Percentiles rank a stretch among this genome's conserved stretches.
phyloP scores from a whole-genome alignment of 1,140 invertebrate species.

The Bombus pascuorum region DNA sequence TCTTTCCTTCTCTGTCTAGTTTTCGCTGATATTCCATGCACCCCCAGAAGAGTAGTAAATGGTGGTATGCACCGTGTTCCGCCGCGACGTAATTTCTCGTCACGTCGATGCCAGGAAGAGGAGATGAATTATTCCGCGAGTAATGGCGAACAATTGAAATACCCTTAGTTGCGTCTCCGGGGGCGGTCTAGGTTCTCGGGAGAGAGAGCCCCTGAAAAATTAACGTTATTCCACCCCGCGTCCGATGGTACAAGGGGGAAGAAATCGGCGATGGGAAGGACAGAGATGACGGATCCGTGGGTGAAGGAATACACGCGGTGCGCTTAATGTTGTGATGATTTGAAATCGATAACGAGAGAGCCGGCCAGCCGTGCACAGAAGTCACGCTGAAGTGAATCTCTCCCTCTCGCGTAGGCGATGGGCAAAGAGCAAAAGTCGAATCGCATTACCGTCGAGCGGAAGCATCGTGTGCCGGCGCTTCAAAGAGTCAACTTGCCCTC shows the following conservation, averaged over 20 bases:
- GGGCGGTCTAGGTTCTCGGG: slow-evolving; percentile 20
- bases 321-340: slow-evolving; percentile 72
- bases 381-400: slow-evolving; percentile 49
- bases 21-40: slow-evolving; percentile 5
- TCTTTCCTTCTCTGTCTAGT: not conserved
- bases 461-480: slow-evolving; percentile 50
- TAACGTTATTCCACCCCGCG: slow-evolving; percentile 68
- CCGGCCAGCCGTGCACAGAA: slow-evolving; percentile 47
- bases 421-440: slow-evolving; percentile 60
- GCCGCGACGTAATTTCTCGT: slow-evolving; percentile 61
- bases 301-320: slow-evolving; percentile 25
- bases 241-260: not conserved
- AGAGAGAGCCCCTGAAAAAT: slow-evolving; percentile 69
- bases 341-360: slow-evolving; percentile 74
- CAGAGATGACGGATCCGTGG: not conserved
- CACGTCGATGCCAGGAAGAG: slow-evolving; percentile 63
- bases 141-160: slow-evolving; percentile 71
- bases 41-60: not conserved
- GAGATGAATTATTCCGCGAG: slow-evolving; percentile 71
- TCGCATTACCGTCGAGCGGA: slow-evolving; percentile 60
- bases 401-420: slow-evolving; percentile 40
- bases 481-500: slow-evolving; percentile 43
- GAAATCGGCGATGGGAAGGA: not conserved
- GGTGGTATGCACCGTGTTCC: slow-evolving; percentile 20
- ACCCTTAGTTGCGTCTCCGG: slow-evolving; percentile 56